Evolutionary conservation across 2,797 vertebrate species (phyloP).

Genomic region (Emys orbicularis): DNA sequence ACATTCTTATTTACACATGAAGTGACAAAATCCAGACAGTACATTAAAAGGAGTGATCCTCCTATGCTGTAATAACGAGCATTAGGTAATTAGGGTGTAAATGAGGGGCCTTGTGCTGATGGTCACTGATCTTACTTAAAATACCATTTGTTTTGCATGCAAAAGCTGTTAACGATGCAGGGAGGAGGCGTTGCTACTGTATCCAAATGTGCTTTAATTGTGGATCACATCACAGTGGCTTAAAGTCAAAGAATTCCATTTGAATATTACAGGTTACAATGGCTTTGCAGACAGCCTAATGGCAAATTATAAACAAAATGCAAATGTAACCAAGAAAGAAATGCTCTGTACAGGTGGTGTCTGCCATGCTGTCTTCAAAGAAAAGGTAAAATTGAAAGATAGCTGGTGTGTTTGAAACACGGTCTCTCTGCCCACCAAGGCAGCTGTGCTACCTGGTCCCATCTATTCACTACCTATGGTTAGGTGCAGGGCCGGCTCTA

Average conservation of each 20-base stretch:
- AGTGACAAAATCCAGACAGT: background rate
- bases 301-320: slow-evolving; percentile 48
- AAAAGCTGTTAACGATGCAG: slow-evolving; percentile 41
- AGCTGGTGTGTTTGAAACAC: background rate
- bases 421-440: background rate
- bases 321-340: background rate
- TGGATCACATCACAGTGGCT: slow-evolving; percentile 50
- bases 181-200: slow-evolving; percentile 42
- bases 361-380: background rate
- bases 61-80: slow-evolving; percentile 53
- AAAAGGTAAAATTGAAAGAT: accelerated
- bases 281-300: slow-evolving; percentile 25
- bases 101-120: slow-evolving; percentile 37
- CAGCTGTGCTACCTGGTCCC: background rate
- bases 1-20: background rate
- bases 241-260: slow-evolving; percentile 52
- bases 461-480: background rate
- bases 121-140: slow-evolving; percentile 56
- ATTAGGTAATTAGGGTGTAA: slow-evolving; percentile 62
- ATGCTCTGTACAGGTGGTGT: background rate
- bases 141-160: slow-evolving; percentile 64
- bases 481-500: too few species aligned
- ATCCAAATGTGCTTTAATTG: slow-evolving; percentile 45
- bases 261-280: slow-evolving; percentile 44
- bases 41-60: background rate